Conservation (phyloP, 2,888 invertebrate species). For the Drosophila putrida region DNA sequence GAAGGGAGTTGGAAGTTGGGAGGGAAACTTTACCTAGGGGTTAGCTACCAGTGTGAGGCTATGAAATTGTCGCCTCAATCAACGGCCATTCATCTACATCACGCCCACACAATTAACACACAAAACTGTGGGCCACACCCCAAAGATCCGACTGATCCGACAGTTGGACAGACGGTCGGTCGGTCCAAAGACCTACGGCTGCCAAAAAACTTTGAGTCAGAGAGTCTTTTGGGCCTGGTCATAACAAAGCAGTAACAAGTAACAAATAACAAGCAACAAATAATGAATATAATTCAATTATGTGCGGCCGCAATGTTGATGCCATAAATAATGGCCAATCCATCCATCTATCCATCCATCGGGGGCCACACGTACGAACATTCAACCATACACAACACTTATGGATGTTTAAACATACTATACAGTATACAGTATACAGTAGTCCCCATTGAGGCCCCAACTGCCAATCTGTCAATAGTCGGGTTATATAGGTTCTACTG, state of each 20-base stretch:
- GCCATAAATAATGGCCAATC: slow-evolving; percentile 72
- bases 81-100: slow-evolving; percentile 75
- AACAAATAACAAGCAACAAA: slow-evolving; percentile 37
- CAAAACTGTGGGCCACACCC: slow-evolving; percentile 51
- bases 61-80: slow-evolving; percentile 63
- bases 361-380: slow-evolving; percentile 42
- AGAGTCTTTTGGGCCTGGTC: slow-evolving; percentile 43
- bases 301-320: slow-evolving; percentile 66
- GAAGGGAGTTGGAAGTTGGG: no score
- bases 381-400: neutral
- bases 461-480: slow-evolving; percentile 24
- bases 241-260: slow-evolving; percentile 50
- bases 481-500: slow-evolving; percentile 16
- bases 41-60: slow-evolving; percentile 25
- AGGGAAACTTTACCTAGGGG: neutral
- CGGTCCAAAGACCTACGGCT: slow-evolving; percentile 7
- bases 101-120: slow-evolving; percentile 78
- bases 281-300: slow-evolving; percentile 71
- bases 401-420: no score
- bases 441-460: slow-evolving; percentile 8
- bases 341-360: slow-evolving; percentile 20
- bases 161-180: neutral
- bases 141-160: slow-evolving; percentile 1
- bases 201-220: slow-evolving; percentile 5
- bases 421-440: neutral